Percentiles rank a stretch among this genome's conserved stretches.
phyloP scores from a whole-genome alignment of 2,113 vertebrate species.

The Theropithecus gelada region DNA sequence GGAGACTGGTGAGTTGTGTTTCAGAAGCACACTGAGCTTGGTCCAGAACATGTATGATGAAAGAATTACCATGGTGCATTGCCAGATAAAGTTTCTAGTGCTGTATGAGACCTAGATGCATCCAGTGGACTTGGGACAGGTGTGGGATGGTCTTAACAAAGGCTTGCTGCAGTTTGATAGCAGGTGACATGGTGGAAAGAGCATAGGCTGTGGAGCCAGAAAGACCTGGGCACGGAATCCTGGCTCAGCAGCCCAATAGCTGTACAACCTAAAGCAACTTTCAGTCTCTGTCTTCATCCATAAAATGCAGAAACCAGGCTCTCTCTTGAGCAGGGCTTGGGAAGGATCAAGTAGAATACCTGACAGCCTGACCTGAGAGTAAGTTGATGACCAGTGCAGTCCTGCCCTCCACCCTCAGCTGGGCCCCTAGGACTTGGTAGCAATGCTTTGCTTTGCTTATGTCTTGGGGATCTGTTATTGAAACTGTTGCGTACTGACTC shows the following conservation, averaged over 20 bases:
- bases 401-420: no score
- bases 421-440: neutral
- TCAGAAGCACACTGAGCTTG: neutral
- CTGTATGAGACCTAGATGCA: neutral
- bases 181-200: neutral
- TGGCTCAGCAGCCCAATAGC: neutral
- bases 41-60: neutral
- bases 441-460: neutral
- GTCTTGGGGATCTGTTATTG: neutral
- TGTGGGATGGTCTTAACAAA: neutral
- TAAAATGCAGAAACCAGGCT: neutral
- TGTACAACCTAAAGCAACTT: neutral
- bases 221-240: neutral
- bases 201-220: neutral
- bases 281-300: neutral
- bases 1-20: neutral
- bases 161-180: neutral
- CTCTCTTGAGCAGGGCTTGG: neutral
- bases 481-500: neutral
- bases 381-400: neutral
- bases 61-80: neutral
- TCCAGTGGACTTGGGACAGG: neutral
- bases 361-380: neutral
- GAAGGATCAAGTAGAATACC: neutral
- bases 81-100: neutral